phyloP scores from a whole-genome alignment of 2,113 vertebrate genomes.

The Dicrurus megarhynchus region DNA sequence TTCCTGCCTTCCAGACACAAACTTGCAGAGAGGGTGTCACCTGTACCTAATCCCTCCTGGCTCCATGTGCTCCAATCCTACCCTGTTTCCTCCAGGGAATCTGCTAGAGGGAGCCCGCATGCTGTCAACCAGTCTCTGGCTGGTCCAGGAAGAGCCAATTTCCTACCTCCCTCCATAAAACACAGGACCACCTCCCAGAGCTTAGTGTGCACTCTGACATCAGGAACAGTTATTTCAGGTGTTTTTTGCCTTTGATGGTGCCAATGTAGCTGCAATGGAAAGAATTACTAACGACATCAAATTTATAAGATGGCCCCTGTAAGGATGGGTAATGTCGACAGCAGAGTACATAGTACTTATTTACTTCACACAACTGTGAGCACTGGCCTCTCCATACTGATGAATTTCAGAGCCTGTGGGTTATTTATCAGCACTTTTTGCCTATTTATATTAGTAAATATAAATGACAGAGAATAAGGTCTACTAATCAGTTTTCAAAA shows the following conservation, averaged over 20 bases:
- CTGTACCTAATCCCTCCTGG: background rate
- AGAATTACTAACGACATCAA: background rate
- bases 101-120: accelerated
- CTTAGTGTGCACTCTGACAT: too few relatives aligned
- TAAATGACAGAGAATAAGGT: background rate
- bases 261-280: background rate
- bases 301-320: background rate
- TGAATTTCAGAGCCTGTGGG: background rate
- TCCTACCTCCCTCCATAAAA: background rate
- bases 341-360: background rate
- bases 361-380: accelerated
- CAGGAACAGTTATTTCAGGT: background rate
- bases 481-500: background rate
- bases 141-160: background rate
- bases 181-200: background rate
- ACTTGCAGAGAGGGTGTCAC: accelerated
- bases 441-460: background rate
- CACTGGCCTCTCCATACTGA: background rate
- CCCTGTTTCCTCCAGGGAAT: background rate
- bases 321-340: background rate
- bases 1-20: background rate
- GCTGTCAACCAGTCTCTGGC: background rate
- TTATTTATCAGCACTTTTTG: background rate
- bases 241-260: background rate
- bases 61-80: background rate